Evolutionary conservation across 1,140 invertebrate species (phyloP), one percentile per base, ranked within the genome.

Genomic region (Teleopsis dalmanni): DNA sequence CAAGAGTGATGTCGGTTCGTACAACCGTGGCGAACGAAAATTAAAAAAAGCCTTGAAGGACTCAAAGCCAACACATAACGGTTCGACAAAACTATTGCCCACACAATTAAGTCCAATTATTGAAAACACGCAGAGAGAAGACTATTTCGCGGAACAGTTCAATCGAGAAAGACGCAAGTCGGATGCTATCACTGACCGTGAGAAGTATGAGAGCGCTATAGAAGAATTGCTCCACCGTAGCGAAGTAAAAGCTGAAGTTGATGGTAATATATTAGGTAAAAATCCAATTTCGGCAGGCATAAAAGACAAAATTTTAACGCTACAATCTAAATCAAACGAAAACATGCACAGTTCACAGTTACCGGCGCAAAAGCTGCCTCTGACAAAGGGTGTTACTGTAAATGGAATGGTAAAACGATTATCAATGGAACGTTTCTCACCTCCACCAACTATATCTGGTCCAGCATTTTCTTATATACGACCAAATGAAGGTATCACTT

Each of bases 81-180:
- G 33, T 14, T 36, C 38, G 0, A 38, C 26, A 5, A 47, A 47
- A 19, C 36, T 34, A n/a, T 21, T 34, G 3, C 22, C 80, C 60
- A 78, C 80, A 45, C 84, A 84, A 57, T 56, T 87, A n/a, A 85
- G 83, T 14, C 85, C 84, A 0, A 87, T 87, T 48, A 87, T 86
- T 42, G 84, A 87, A 71, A 65, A 79, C 72, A 68, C 77, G 60
- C 73, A 80, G 55, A 61, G 76, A 33, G 80, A 83, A 62, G 82
- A 84, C 57, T 84, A 83, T 52, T 86, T 87, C 54, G 60, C 56
- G 9, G 56, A 62, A 52, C 54, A 66, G 23, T 62, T 60, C 21
- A 64, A 66, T 29, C 58, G 65, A 10, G 65, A 65, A 31, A 47
- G 65, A 26, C 65, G 65, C 45, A 68, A 68, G 33, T 68, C 65